These are phyloP conservation scores for Pteronura brasiliensis DNA, from an alignment of 2,113 vertebrate genomes.

Conservation along the genomic window DNA sequence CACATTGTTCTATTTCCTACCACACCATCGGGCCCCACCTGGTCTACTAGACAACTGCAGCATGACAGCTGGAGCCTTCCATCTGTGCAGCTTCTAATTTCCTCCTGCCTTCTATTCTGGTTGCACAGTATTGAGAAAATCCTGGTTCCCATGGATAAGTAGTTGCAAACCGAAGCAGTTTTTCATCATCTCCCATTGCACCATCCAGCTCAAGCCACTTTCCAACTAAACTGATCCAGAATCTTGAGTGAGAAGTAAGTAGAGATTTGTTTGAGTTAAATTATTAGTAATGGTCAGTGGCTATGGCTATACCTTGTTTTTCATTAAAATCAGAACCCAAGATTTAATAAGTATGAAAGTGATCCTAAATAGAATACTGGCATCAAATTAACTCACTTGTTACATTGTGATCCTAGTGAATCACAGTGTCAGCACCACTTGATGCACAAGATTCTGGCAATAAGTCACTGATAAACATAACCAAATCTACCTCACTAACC, in stretches of 20 bases:
- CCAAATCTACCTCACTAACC: neutral
- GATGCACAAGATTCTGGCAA: neutral
- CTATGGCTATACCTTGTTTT: neutral
- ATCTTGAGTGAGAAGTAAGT: neutral
- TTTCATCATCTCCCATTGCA: neutral
- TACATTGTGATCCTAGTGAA: neutral
- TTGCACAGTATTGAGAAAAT: neutral
- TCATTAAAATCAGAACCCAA: neutral
- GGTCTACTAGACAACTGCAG: no score
- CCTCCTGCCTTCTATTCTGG: neutral
- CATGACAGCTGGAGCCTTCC: neutral
- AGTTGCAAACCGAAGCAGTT: neutral
- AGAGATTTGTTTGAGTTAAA: neutral
- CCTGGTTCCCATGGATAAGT: neutral
- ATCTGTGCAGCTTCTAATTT: neutral
- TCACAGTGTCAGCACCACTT: neutral
- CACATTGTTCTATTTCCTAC: neutral
- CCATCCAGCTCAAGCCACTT: neutral
- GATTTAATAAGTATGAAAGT: neutral
- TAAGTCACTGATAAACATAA: neutral
- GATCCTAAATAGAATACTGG: neutral
- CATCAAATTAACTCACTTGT: neutral
- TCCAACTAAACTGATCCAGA: neutral
- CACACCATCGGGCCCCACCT: neutral
- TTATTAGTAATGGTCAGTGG: neutral